Evolutionary conservation across 2,113 vertebrate genomes (phyloP).

Genomic region (Zosterops japonicus): DNA sequence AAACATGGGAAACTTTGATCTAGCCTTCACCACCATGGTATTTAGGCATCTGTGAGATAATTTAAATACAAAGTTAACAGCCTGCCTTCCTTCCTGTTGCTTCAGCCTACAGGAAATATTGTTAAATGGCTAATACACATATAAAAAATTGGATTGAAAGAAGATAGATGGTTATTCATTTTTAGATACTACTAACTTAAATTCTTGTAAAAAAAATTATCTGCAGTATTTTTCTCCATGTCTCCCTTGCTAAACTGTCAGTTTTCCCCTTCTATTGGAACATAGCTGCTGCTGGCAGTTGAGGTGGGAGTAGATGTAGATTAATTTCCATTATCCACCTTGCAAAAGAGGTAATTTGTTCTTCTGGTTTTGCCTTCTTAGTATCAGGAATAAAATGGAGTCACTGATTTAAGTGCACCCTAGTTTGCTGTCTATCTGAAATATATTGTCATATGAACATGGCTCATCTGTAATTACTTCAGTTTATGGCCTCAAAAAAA

Average conservation of each 20-base stretch:
- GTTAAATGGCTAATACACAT: not conserved
- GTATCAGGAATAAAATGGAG: not conserved
- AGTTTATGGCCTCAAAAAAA: not conserved
- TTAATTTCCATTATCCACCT: constrained; percentile 20
- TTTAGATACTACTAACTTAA: not conserved
- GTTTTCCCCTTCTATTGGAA: not conserved
- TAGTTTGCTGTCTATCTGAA: not conserved
- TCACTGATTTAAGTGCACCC: not conserved
- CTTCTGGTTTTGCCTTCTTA: not conserved
- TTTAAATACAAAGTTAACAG: not conserved
- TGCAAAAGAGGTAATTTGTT: not conserved
- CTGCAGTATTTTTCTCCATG: not conserved
- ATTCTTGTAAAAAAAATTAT: not conserved
- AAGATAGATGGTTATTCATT: not conserved
- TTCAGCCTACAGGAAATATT: not conserved
- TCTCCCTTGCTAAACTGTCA: not conserved
- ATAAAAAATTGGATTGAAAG: not conserved
- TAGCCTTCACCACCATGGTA: not conserved
- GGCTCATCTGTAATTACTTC: not conserved
- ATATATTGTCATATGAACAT: not conserved
- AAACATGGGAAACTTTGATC: not conserved
- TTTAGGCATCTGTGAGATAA: not conserved
- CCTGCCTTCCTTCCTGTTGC: not conserved
- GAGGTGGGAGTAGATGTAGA: constrained; percentile 7
- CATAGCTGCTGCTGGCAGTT: not conserved